Conservation (phyloP, 2,797 vertebrate species). For the Perodicticus potto region DNA sequence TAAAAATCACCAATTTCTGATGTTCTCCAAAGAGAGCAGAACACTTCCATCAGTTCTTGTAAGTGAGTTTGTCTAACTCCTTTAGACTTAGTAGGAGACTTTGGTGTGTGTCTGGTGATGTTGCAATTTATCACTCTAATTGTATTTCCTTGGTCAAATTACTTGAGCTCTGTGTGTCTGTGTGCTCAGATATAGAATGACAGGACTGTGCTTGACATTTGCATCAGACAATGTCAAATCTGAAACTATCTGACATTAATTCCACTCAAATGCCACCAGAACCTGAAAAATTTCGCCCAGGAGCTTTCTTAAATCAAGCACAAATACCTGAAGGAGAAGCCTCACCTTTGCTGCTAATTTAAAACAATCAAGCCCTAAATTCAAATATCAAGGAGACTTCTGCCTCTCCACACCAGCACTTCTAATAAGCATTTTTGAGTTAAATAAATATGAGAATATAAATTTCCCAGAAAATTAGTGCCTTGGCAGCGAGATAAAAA, state of each 20-base stretch:
- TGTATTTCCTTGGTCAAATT: conserved; percentile 9
- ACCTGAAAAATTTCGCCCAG: neutral
- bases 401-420: neutral
- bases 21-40: neutral
- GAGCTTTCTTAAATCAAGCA: neutral
- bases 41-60: neutral
- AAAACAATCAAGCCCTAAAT: neutral
- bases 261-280: neutral
- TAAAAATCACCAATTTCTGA: neutral
- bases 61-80: neutral
- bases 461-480: neutral
- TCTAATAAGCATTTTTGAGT: neutral
- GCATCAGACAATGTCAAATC: neutral
- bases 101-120: neutral
- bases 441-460: conserved; percentile 25
- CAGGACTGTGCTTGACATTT: neutral
- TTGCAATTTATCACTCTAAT: neutral
- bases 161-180: neutral
- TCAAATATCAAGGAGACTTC: neutral
- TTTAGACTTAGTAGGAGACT: neutral
- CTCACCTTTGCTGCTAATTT: neutral
- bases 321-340: neutral
- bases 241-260: conserved; percentile 29
- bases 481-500: conserved; percentile 23
- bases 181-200: neutral